phyloP scores from a whole-genome alignment of 2,888 invertebrate species.

The Melieria picta region DNA sequence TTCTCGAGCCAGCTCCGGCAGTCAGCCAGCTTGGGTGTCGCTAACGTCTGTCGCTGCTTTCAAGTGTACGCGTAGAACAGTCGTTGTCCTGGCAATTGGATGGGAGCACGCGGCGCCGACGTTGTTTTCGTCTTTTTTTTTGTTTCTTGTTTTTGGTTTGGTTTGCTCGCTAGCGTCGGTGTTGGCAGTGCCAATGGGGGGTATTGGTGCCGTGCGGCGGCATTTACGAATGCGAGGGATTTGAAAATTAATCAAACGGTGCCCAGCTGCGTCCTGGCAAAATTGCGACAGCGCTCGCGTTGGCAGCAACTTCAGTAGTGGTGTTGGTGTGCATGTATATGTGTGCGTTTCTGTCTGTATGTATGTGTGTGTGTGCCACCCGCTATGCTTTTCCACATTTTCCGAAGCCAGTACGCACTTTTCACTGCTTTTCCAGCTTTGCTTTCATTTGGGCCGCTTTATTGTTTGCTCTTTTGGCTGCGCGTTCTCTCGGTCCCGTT shows the following conservation, averaged over 20 bases:
- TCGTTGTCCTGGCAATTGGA: too few species aligned
- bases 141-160: background rate
- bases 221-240: constrained; percentile 22
- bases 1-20: too few species aligned
- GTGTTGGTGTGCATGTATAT: background rate
- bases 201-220: constrained; percentile 13
- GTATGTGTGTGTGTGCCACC: background rate
- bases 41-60: too few species aligned
- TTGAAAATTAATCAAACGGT: constrained; percentile 45
- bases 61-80: too few species aligned
- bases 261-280: constrained; percentile 40
- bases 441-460: too few species aligned
- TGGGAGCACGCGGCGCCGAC: too few species aligned
- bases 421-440: constrained; percentile 15
- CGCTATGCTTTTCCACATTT: constrained; percentile 18
- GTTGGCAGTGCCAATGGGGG: background rate
- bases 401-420: constrained; percentile 28
- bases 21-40: too few species aligned
- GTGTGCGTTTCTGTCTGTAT: background rate
- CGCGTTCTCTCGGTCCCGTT: too few species aligned
- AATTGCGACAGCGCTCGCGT: background rate
- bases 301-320: background rate
- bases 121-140: background rate
- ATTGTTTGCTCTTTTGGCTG: too few species aligned
- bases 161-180: background rate